Conservation (phyloP, 2,888 invertebrate species). For the Apodemia duryi region DNA sequence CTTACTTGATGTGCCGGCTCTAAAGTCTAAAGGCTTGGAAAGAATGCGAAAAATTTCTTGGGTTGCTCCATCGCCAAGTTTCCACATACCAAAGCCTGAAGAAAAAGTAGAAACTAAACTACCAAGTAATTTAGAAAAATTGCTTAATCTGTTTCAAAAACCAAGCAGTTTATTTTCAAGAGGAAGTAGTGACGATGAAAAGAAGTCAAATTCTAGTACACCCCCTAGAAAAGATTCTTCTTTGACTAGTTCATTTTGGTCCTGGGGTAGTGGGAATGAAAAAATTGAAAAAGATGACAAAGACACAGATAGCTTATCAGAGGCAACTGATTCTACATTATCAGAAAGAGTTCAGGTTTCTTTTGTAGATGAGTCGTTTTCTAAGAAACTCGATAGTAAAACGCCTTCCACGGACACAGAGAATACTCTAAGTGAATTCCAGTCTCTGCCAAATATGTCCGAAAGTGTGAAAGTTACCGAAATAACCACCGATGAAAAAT, state of each 20-base stretch:
- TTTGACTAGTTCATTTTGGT: constrained; percentile 68
- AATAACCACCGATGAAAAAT: constrained; percentile 67
- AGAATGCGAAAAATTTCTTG: constrained; percentile 80
- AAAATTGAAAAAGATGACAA: constrained; percentile 47
- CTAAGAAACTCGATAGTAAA: constrained; percentile 65
- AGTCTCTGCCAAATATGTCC: constrained; percentile 52
- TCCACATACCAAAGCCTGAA: constrained; percentile 58
- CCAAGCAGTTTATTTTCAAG: constrained; percentile 81
- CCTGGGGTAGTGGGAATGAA: constrained; percentile 63
- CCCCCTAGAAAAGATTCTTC: constrained; percentile 70
- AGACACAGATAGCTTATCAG: constrained; percentile 58
- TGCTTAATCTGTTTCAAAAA: constrained; percentile 83
- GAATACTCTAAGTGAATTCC: constrained; percentile 68
- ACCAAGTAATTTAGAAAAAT: constrained; percentile 81
- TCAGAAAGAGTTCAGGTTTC: constrained; percentile 71
- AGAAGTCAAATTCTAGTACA: constrained; percentile 57
- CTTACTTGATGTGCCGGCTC: constrained; percentile 64
- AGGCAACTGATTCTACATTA: constrained; percentile 66
- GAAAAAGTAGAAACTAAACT: constrained; percentile 58
- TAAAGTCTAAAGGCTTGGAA: constrained; percentile 60
- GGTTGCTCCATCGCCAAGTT: constrained; percentile 74
- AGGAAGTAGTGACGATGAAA: constrained; percentile 58
- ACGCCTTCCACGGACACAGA: constrained; percentile 72
- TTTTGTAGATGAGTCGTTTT: constrained; percentile 69
- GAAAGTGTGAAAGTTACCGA: constrained; percentile 56